Evolutionary conservation across 2,797 vertebrate species (phyloP).

Genomic region (Enteromius viviparus): DNA sequence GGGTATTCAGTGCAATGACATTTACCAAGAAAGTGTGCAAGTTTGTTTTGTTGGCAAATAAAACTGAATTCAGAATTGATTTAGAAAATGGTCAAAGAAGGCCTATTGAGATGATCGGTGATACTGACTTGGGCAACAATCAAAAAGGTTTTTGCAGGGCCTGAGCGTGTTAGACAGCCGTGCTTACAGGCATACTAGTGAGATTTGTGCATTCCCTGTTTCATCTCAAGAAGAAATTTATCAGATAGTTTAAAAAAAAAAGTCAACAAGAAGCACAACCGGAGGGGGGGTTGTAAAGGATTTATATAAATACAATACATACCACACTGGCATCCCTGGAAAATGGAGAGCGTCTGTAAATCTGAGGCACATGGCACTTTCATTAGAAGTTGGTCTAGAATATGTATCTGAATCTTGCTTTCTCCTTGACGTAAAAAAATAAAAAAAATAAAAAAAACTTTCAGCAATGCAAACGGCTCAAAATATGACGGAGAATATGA

Average conservation of each 20-base stretch:
- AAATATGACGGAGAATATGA: too few species aligned
- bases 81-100: not conserved
- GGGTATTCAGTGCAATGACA: constrained; percentile 23
- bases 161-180: constrained; percentile 52
- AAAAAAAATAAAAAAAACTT: not conserved
- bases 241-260: constrained; percentile 57
- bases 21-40: constrained; percentile 47
- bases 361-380: constrained; percentile 20
- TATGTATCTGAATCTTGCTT: not conserved
- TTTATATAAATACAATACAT: constrained; percentile 5
- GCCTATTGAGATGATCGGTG: not conserved
- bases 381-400: not conserved
- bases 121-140: not conserved
- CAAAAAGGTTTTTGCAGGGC: not conserved
- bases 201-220: constrained; percentile 73
- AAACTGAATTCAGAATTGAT: not conserved
- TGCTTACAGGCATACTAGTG: constrained; percentile 62
- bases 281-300: constrained; percentile 50
- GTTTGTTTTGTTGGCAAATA: constrained; percentile 8
- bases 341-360: constrained; percentile 14
- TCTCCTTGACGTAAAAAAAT: not conserved
- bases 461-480: not conserved
- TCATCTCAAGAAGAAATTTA: constrained; percentile 58
- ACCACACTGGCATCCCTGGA: not conserved
- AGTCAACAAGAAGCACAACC: constrained; percentile 57